phyloP scores from a whole-genome alignment of 92 coral and sea anemone species.

The Galaxea fascicularis region DNA sequence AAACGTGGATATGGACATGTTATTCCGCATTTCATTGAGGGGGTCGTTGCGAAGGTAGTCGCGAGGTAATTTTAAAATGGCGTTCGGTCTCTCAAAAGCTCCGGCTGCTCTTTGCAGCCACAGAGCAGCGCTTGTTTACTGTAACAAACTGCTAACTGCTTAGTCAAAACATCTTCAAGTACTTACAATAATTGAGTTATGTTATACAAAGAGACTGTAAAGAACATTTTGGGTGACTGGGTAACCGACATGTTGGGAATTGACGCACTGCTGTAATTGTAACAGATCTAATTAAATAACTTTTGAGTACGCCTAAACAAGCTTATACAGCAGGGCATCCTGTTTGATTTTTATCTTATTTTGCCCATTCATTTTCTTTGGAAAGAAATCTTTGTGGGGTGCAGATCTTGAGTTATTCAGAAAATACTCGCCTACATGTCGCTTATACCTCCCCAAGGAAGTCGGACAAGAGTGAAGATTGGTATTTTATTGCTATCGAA shows the following conservation, averaged over 20 bases:
- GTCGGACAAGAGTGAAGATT: not conserved
- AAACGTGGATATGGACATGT: not conserved
- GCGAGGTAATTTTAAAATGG: not conserved
- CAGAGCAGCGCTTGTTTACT: not conserved
- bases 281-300: not conserved
- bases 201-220: not conserved
- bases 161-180: not conserved
- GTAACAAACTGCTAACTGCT: not conserved
- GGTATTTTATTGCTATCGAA: no score
- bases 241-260: not conserved
- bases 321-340: not conserved
- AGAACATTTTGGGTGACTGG: not conserved
- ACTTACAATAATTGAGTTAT: not conserved
- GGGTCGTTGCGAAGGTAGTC: slow-evolving; percentile 17
- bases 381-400: not conserved
- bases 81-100: slow-evolving; percentile 24
- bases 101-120: not conserved
- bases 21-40: slow-evolving; percentile 22
- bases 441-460: not conserved
- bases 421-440: not conserved
- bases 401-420: not conserved
- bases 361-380: not conserved
- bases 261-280: not conserved
- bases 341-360: no score
- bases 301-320: not conserved